Evolutionary conservation across 2,113 vertebrate genomes (phyloP).

Genomic region (Chiloscyllium plagiosum): DNA sequence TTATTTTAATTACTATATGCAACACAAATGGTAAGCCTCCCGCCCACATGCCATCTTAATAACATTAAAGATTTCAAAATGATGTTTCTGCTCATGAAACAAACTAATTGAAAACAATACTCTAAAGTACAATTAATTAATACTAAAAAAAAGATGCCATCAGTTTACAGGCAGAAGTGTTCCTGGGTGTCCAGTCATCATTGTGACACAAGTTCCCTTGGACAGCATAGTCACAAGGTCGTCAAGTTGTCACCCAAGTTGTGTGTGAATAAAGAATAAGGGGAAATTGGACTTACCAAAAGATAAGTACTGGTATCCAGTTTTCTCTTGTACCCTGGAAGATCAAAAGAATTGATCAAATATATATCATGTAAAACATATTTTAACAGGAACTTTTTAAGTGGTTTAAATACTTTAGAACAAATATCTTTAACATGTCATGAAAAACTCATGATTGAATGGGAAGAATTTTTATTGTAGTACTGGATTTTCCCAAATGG

Average conservation of each 20-base stretch:
- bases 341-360: not conserved
- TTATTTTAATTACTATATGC: not conserved
- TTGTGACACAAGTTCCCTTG: not conserved
- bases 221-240: not conserved
- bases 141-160: not conserved
- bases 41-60: not conserved
- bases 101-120: not conserved
- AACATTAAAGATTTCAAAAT: conserved; percentile 3
- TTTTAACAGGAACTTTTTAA: not conserved
- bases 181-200: not conserved
- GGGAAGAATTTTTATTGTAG: not conserved
- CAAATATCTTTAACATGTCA: not conserved
- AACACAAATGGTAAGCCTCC: not conserved
- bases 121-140: not conserved
- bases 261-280: not conserved
- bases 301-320: conserved; percentile 21
- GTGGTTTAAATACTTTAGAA: not conserved
- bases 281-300: conserved; percentile 8
- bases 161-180: not conserved
- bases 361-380: not conserved
- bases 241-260: not conserved
- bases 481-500: not conserved
- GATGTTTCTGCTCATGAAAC: not conserved
- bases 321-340: conserved; percentile 29
- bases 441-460: not conserved